Conservation (phyloP, 35 echinoderm and acorn worm species). For the Amphiura filiformis region DNA sequence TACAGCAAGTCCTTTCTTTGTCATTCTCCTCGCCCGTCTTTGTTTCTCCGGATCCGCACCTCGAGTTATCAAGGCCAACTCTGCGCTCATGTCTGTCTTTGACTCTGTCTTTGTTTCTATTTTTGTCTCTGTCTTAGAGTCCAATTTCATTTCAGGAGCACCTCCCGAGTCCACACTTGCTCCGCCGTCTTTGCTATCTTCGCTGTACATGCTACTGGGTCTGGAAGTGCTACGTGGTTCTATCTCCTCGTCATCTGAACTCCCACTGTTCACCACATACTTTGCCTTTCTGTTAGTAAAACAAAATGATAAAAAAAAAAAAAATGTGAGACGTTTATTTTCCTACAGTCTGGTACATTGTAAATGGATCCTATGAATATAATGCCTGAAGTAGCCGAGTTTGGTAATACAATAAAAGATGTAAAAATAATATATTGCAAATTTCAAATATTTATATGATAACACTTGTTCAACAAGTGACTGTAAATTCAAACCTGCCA, state of each 20-base stretch:
- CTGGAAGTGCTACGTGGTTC: conserved; percentile 48
- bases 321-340: too few relatives aligned
- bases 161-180: conserved; percentile 46
- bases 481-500: not conserved
- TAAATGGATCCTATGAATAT: not conserved
- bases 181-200: conserved; percentile 73
- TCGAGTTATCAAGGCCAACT: conserved; percentile 14
- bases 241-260: conserved; percentile 60
- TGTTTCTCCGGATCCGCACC: not conserved
- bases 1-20: conserved; percentile 75
- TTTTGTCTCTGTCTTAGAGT: too few relatives aligned
- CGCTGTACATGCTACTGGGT: conserved; percentile 87
- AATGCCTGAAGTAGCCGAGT: not conserved
- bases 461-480: not conserved
- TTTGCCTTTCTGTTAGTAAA: conserved; percentile 26
- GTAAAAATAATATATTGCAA: not conserved
- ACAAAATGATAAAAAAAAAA: not conserved
- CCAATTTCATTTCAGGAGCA: not conserved
- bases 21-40: conserved; percentile 15
- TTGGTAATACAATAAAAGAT: too few relatives aligned
- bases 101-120: too few relatives aligned
- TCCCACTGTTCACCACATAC: conserved; percentile 60
- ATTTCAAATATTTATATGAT: not conserved
- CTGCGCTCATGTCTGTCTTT: not conserved
- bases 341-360: not conserved